A percentile compares a stretch with the other conserved stretches of the same genome.
These are phyloP conservation scores for Neotragus moschatus DNA, from an alignment of 2,113 vertebrate genomes.

Conservation along the genomic window DNA sequence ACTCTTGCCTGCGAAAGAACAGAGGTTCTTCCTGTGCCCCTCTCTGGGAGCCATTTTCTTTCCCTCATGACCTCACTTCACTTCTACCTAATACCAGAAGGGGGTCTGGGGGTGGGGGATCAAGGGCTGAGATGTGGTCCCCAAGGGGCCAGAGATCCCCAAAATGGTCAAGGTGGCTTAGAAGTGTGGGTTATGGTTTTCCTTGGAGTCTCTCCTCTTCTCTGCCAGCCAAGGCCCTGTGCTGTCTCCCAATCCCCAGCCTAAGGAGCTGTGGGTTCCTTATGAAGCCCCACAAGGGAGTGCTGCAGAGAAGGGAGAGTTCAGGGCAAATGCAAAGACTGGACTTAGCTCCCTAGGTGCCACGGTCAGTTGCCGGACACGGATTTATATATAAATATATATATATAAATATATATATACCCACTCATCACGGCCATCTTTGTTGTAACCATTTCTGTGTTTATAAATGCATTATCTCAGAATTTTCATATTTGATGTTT, in stretches of 20 bases:
- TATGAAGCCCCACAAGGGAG: background rate
- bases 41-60: constrained; percentile 28
- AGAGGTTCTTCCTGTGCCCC: background rate
- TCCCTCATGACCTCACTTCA: constrained; percentile 37
- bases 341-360: constrained; percentile 81
- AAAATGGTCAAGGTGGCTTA: constrained; percentile 33
- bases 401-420: constrained; percentile 77
- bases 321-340: constrained; percentile 73
- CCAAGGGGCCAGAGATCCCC: constrained; percentile 61
- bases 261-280: constrained; percentile 52
- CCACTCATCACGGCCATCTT: constrained; percentile 83
- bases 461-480: constrained; percentile 87
- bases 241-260: background rate
- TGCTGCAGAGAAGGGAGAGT: constrained; percentile 52
- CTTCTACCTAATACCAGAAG: constrained; percentile 9
- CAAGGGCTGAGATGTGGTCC: constrained; percentile 54
- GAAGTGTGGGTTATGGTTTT: constrained; percentile 31
- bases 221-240: background rate
- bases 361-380: constrained; percentile 69
- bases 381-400: constrained; percentile 83
- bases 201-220: constrained; percentile 1
- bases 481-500: constrained; percentile 85
- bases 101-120: constrained; percentile 9
- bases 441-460: constrained; percentile 88
- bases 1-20: constrained; percentile 42